phyloP scores from a whole-genome alignment of 2,113 vertebrate species.

The Danionella cerebrum region DNA sequence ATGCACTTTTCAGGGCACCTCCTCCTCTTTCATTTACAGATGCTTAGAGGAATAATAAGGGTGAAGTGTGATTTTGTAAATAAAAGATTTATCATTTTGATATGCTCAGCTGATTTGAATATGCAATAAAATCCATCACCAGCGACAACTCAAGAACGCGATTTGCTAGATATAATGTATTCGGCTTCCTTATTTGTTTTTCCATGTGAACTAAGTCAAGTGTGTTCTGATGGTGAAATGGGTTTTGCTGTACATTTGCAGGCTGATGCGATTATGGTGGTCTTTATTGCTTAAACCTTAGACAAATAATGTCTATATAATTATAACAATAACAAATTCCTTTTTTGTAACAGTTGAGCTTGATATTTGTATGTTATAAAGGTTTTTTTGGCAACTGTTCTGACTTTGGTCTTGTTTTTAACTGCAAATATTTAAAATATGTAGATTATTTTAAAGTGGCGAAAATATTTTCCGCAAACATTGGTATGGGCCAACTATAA shows the following conservation, averaged over 20 bases:
- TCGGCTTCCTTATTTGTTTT: too few species aligned
- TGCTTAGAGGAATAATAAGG: background rate
- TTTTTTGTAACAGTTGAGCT: conserved; percentile 22
- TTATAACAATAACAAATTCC: background rate
- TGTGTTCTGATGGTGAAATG: background rate
- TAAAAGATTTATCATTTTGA: background rate
- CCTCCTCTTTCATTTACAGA: background rate
- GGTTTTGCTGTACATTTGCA: background rate
- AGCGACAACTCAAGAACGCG: conserved; percentile 12
- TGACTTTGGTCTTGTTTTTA: background rate
- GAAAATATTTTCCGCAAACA: too few species aligned
- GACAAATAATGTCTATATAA: background rate
- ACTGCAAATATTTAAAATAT: background rate
- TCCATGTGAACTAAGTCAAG: background rate
- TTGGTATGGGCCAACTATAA: too few species aligned
- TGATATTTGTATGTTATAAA: conserved; percentile 35
- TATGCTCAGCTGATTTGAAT: background rate
- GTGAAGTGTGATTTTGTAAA: background rate
- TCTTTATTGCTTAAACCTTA: conserved; percentile 22
- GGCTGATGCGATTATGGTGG: background rate
- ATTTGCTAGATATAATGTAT: too few species aligned
- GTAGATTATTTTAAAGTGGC: too few species aligned
- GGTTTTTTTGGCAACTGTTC: background rate
- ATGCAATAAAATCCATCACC: conserved; percentile 16
- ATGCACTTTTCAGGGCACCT: conserved; percentile 24